Conservation (phyloP, 2,797 vertebrate genomes). For the Astyanax mexicanus region DNA sequence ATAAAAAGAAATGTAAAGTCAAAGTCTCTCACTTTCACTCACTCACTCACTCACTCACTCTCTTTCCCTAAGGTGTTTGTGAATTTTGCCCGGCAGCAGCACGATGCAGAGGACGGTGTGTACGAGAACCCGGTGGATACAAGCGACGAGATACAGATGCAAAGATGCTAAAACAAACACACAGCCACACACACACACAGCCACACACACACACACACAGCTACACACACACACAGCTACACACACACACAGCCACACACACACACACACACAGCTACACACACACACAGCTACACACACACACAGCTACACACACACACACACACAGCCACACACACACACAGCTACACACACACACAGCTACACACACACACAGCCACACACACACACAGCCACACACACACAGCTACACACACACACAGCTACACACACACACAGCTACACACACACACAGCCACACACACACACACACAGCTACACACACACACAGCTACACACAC, state of each 20-base stretch:
- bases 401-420: slow-evolving; percentile 12
- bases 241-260: slow-evolving; percentile 4
- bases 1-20: too few species aligned
- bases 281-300: slow-evolving; percentile 12
- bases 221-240: slow-evolving; percentile 7
- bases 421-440: background rate
- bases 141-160: slow-evolving; percentile 71
- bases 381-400: slow-evolving; percentile 5
- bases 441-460: slow-evolving; percentile 9
- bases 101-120: slow-evolving; percentile 59
- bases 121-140: slow-evolving; percentile 71
- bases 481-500: slow-evolving; percentile 3
- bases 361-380: slow-evolving; percentile 8
- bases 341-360: slow-evolving; percentile 7
- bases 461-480: slow-evolving; percentile 8
- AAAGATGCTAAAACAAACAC: slow-evolving; percentile 23
- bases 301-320: slow-evolving; percentile 6
- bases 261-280: slow-evolving; percentile 9
- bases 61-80: slow-evolving; percentile 77
- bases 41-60: slow-evolving; percentile 11
- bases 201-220: slow-evolving; percentile 5
- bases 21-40: background rate
- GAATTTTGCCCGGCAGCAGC: slow-evolving; percentile 78
- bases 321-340: slow-evolving; percentile 6
- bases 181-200: slow-evolving; percentile 8